These are phyloP conservation scores for Thecophora atra DNA, from an alignment of 2,888 invertebrate species.

Conservation along the genomic window DNA sequence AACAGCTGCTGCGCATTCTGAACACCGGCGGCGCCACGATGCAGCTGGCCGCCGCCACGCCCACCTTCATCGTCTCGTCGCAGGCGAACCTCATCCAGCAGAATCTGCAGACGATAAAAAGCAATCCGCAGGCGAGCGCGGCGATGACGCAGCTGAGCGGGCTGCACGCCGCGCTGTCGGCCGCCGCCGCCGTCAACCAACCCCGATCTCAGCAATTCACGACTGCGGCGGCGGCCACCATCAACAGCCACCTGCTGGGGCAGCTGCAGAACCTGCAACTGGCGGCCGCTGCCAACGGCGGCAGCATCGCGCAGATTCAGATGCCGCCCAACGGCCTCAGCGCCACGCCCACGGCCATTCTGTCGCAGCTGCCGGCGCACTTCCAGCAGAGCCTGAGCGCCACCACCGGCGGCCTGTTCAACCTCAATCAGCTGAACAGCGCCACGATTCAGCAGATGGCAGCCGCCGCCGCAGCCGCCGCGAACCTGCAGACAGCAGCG, in stretches of 20 bases:
- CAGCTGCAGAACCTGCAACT: slow-evolving; percentile 65
- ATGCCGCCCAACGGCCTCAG: slow-evolving; percentile 66
- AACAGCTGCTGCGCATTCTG: slow-evolving; percentile 71
- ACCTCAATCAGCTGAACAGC: slow-evolving; percentile 63
- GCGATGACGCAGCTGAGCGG: slow-evolving; percentile 62
- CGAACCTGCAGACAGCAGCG: slow-evolving; percentile 52
- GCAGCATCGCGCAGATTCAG: slow-evolving; percentile 64
- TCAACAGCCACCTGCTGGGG: slow-evolving; percentile 64
- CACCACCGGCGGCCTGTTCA: slow-evolving; percentile 58
- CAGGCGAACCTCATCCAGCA: slow-evolving; percentile 67
- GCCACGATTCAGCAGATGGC: slow-evolving; percentile 63
- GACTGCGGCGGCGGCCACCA: slow-evolving; percentile 55
- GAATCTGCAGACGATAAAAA: slow-evolving; percentile 65
- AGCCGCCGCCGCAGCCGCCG: slow-evolving; percentile 59
- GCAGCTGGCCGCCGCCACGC: slow-evolving; percentile 68
- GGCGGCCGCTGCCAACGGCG: slow-evolving; percentile 59
- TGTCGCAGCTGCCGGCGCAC: slow-evolving; percentile 64
- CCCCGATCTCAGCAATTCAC: slow-evolving; percentile 65
- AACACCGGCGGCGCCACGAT: slow-evolving; percentile 73
- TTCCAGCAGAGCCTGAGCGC: slow-evolving; percentile 61
- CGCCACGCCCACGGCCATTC: slow-evolving; percentile 51
- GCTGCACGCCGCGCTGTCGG: slow-evolving; percentile 60
- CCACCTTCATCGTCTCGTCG: slow-evolving; percentile 67
- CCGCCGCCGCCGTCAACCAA: slow-evolving; percentile 52
- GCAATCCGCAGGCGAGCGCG: slow-evolving; percentile 49